phyloP scores from a whole-genome alignment of 2,888 invertebrate genomes.

The Pyrrhosoma nymphula region DNA sequence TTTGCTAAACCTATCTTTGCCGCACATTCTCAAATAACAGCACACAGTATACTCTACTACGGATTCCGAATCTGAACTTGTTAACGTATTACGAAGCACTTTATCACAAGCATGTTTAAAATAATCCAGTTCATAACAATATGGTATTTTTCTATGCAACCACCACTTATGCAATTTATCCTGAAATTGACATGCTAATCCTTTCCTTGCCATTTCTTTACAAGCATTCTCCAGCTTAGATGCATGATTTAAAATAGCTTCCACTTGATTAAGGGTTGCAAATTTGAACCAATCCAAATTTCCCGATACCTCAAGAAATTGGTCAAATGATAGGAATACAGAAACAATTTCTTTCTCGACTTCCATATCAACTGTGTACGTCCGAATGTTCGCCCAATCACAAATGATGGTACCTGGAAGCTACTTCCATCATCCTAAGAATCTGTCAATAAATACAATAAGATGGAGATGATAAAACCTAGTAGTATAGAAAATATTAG shows the following conservation, averaged over 20 bases:
- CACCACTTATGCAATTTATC: conserved; percentile 78
- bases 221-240: conserved; percentile 81
- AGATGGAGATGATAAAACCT: not conserved
- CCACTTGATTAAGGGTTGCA: conserved; percentile 77
- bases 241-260: conserved; percentile 77
- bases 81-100: conserved; percentile 78
- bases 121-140: conserved; percentile 74
- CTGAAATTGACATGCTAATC: conserved; percentile 72
- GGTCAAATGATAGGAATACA: conserved; percentile 74
- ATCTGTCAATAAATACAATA: conserved; percentile 37
- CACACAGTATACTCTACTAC: conserved; percentile 77
- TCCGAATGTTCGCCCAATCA: not conserved
- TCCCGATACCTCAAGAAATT: conserved; percentile 80
- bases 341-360: not conserved
- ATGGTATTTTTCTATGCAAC: conserved; percentile 74
- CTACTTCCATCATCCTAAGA: conserved; percentile 49
- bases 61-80: conserved; percentile 74
- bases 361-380: conserved; percentile 26
- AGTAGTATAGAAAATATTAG: too few relatives aligned
- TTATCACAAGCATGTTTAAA: conserved; percentile 78
- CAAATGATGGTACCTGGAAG: not conserved
- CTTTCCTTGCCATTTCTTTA: conserved; percentile 76
- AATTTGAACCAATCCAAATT: conserved; percentile 78
- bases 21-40: conserved; percentile 77
- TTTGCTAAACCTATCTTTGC: conserved; percentile 77